phyloP scores from a whole-genome alignment of 2,888 invertebrate species.

The Nectonema munidae region DNA sequence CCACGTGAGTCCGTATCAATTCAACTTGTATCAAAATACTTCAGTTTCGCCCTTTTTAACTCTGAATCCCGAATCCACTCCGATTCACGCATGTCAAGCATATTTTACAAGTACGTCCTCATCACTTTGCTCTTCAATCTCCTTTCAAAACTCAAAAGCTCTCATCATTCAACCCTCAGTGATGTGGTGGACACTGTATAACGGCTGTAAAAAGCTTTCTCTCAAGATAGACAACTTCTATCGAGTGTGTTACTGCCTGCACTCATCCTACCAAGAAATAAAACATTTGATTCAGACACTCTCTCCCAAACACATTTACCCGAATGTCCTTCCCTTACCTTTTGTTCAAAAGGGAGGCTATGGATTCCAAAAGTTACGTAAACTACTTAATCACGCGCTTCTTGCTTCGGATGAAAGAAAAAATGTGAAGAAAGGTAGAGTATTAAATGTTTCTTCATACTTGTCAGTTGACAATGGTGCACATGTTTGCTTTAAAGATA shows the following conservation, averaged over 20 bases:
- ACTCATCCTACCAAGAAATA: constrained; percentile 6
- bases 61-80: background rate
- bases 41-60: background rate
- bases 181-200: constrained; percentile 1
- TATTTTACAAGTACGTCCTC: background rate
- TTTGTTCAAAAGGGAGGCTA: too few relatives aligned
- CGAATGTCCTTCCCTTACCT: too few relatives aligned
- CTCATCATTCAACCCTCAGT: constrained; percentile 7
- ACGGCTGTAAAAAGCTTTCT: background rate
- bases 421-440: too few relatives aligned
- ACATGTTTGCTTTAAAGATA: too few relatives aligned
- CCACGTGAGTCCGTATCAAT: constrained; percentile 7
- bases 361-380: too few relatives aligned
- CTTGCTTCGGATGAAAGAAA: too few relatives aligned
- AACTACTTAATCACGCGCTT: too few relatives aligned
- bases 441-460: too few relatives aligned
- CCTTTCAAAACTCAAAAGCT: background rate
- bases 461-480: too few relatives aligned
- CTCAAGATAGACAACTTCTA: background rate
- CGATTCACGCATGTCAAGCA: constrained; percentile 2
- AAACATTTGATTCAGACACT: too few relatives aligned
- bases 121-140: background rate
- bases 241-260: constrained; percentile 7
- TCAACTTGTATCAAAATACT: background rate
- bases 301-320: too few relatives aligned